Percentiles rank a stretch among this genome's conserved stretches.
These are phyloP conservation scores for Diarsia rubi DNA, from an alignment of 2,888 invertebrate species.

Conservation along the genomic window DNA sequence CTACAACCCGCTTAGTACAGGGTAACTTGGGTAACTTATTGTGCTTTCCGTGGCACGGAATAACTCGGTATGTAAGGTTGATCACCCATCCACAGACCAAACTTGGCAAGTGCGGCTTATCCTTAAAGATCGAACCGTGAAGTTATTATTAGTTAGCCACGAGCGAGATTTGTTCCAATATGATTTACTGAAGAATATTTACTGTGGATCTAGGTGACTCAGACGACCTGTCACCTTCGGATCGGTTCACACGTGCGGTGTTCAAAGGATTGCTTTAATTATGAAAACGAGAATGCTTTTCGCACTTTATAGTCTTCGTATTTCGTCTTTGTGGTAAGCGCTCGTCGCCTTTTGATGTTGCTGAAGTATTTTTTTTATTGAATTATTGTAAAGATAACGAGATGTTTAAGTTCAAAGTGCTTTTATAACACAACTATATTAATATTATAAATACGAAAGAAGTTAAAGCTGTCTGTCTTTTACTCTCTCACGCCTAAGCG, in stretches of 20 bases:
- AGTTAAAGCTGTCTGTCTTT: neutral
- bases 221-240: conserved; percentile 15
- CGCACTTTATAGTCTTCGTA: neutral
- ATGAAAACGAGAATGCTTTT: conserved; percentile 8
- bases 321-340: neutral
- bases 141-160: no score
- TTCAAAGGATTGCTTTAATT: conserved; percentile 41
- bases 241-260: conserved; percentile 4
- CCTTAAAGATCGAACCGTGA: no score
- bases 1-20: no score
- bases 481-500: neutral
- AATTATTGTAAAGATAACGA: neutral
- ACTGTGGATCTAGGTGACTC: conserved; percentile 60
- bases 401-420: neutral
- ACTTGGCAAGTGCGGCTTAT: no score
- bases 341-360: conserved; percentile 4
- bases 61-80: no score
- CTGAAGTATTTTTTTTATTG: neutral
- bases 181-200: neutral
- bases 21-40: no score
- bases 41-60: no score
- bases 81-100: no score
- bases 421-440: neutral
- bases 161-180: neutral
- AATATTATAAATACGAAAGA: neutral